Evolutionary conservation across 64 coral and sea anemone genomes (phyloP), one percentile per base, ranked within the genome.

Genomic region (Stylophora pistillata): DNA sequence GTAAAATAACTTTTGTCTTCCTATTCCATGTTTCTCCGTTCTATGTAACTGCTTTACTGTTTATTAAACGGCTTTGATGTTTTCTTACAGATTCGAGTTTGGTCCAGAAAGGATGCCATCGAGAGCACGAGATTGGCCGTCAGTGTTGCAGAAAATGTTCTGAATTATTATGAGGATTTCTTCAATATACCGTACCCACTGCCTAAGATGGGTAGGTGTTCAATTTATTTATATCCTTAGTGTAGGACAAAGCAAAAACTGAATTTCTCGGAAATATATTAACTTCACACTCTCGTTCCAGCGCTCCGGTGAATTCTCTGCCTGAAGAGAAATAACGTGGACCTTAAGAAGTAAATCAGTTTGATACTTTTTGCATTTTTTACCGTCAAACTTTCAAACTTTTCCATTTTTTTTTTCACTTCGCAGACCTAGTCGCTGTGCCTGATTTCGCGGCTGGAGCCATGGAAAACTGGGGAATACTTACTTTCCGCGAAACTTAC

Each of bases 401-500:
- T 64, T 20, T 7, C 21, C 26, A 26, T 68, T 28, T 10, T 7
- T 31, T 91, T 74, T 72, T 29, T 79, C 16, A 47, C 17, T 56
- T 5, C 47, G 4, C 53, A 98, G 96, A 98, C 61, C 62, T 98
- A 7, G 81, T 98, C 12, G 96, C 96, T 18, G 93, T 98, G 15
- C 96, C 96, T 59, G 96, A 98, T 84, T 98, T 98, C 78, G 86
- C 81, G 10, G 75, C 90, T 20, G 96, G 96, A 13, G 96, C 96
- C 57, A 98, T 98, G 96, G 96, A 98, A 54, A 98, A 98, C 83
- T 98, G 96, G 96, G 96, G 96, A 7, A 66, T 98, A 66, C 78
- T 98, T 29, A 98, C 93, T 2, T 98, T 98, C 56, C 86, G 96
- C 23, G 93, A 95, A 37, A 92, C 74, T 0, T 94, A 95, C 56